Base-by-base conservation (phyloP, 1,140 invertebrate species). In the Aphelinus certus region DNA sequence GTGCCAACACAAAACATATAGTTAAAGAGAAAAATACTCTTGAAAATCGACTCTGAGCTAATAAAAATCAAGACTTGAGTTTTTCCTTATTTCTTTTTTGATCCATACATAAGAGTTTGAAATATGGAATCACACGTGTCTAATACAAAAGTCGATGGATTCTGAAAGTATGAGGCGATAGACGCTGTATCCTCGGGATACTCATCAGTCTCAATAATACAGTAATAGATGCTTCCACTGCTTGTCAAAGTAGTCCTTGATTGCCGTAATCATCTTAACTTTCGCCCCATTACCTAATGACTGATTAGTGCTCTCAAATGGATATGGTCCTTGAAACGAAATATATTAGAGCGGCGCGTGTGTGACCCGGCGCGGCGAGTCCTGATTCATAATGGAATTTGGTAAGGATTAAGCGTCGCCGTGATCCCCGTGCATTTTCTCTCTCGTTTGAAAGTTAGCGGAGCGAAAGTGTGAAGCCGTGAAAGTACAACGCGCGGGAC, bases 301-400 rank as follows among this genome's bases (percentile, higher is more conserved):
- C 48, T 48, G n/a, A 55, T 66, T 66, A 55, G 64, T 2, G 7
- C 49, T 4, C 55, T 5, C 49, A 61, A 61, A 57, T 57, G n/a
- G 10, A 55, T 46, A 68, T 68, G 10, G 10, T n/a, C 46, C 45
- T 3, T 7, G 2, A 68, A 69, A 69, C 10, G 26, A 71, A 71
- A 71, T 71, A 71, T 64, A 47, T 71, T 64, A 55, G 57, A 10
- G 10, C 6, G 43, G 9, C 9, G 42, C 48, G 0, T 5, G 62
- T 2, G 4, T 47, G 2, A 3, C 3, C 4, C 53, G 3, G 7
- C n/a, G 4, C 1, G 42, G 49, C 47, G 63, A 68, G 42, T 45
- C 47, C 56, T 68, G 62, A 76, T 71, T 76, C 66, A 47, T 71
- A 76, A 72, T 76, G 57, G 58, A 76, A 72, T 76, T 71, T 76